Conservation (phyloP, 2,113 vertebrate species). For the Furnarius figulus region DNA sequence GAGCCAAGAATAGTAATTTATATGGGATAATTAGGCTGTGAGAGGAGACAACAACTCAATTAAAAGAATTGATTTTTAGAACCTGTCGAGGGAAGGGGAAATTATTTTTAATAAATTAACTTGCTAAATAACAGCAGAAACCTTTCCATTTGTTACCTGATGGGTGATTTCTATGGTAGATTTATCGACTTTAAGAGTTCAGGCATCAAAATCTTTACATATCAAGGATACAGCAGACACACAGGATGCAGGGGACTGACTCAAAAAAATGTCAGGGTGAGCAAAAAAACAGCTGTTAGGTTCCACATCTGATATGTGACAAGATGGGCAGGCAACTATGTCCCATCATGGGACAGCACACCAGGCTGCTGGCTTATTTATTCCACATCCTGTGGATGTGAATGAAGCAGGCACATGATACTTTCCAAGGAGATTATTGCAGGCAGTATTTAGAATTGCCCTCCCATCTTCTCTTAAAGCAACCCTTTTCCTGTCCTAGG, state of each 20-base stretch:
- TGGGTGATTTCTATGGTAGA: not conserved
- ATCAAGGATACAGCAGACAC: not conserved
- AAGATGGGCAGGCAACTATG: not conserved
- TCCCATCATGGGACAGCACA: not conserved
- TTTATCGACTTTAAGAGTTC: not conserved
- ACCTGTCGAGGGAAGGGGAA: not conserved
- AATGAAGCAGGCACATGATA: not conserved
- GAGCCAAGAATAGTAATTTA: not conserved
- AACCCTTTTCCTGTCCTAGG: not conserved
- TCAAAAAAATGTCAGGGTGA: not conserved
- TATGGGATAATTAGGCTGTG: not conserved
- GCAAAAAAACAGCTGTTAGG: accelerated
- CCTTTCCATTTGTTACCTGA: not conserved
- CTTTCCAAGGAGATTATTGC: not conserved
- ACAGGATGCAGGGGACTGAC: not conserved
- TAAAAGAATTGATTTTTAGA: not conserved
- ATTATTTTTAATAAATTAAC: not conserved
- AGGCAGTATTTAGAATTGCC: not conserved
- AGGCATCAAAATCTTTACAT: not conserved
- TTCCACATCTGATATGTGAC: not conserved
- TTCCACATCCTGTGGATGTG: not conserved
- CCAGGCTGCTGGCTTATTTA: not conserved
- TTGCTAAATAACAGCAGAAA: not conserved
- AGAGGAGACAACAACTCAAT: not conserved
- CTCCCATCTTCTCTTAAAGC: not conserved